These are phyloP conservation scores for Tetranychus cinnabarinus DNA, from an alignment of 1,140 invertebrate species.

Conservation along the genomic window DNA sequence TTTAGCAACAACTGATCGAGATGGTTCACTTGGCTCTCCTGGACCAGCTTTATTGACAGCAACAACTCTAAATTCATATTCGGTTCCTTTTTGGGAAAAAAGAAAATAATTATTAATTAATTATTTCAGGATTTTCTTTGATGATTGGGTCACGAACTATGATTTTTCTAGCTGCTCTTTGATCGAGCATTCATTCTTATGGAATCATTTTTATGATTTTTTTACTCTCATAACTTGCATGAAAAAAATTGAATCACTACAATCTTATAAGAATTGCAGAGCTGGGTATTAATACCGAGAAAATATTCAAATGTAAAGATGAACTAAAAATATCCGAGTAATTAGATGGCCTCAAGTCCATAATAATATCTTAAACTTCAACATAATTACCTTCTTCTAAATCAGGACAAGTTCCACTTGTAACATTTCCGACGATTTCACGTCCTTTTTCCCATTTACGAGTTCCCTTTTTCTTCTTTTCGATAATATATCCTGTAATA, in stretches of 20 bases:
- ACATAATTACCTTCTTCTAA: slow-evolving; percentile 52
- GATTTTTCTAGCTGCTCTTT: no score
- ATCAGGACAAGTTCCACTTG: slow-evolving; percentile 49
- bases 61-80: slow-evolving; percentile 89
- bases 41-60: slow-evolving; percentile 92
- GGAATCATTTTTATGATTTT: no score
- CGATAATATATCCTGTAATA: slow-evolving; percentile 62
- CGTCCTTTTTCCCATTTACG: slow-evolving; percentile 73
- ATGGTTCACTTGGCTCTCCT: slow-evolving; percentile 69
- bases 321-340: no score
- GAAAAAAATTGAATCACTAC: no score
- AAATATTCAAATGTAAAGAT: no score
- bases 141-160: no score
- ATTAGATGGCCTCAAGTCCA: no score
- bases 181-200: background rate
- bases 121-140: no score
- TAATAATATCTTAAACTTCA: no score
- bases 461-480: slow-evolving; percentile 80
- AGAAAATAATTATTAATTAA: slow-evolving; percentile 25
- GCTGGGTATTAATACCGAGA: no score
- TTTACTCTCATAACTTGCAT: no score
- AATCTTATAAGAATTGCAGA: no score
- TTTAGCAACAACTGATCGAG: slow-evolving; percentile 74
- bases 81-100: slow-evolving; percentile 44
- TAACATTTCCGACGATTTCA: slow-evolving; percentile 49